Conservation (phyloP, 2,888 invertebrate genomes). For the Meloe dianella region DNA sequence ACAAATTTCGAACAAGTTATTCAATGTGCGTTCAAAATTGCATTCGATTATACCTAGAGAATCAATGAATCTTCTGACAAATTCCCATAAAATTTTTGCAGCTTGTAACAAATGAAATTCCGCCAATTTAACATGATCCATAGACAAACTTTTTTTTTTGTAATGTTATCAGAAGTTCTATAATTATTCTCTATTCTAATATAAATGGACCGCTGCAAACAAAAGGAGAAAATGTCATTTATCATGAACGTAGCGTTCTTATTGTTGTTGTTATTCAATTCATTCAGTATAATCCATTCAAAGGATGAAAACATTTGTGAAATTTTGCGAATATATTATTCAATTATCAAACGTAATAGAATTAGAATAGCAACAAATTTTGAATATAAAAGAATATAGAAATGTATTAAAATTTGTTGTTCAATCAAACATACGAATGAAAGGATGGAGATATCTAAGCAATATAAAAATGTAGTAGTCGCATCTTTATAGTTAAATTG, state of each 20-base stretch:
- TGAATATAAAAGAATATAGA: background rate
- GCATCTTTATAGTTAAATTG: conserved; percentile 25
- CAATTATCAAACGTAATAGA: background rate
- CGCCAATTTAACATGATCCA: background rate
- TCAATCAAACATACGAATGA: no score
- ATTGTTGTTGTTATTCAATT: background rate
- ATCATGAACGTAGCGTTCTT: background rate
- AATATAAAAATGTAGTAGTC: background rate
- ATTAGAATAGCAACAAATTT: no score
- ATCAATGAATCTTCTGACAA: background rate
- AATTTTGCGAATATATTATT: background rate
- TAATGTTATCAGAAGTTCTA: background rate
- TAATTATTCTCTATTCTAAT: background rate
- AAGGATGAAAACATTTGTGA: background rate
- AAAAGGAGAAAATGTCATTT: background rate
- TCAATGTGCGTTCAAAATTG: no score
- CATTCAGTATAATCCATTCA: background rate
- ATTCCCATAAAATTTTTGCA: background rate
- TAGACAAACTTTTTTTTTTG: background rate
- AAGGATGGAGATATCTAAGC: background rate
- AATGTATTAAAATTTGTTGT: background rate
- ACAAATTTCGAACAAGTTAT: no score
- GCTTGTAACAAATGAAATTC: background rate
- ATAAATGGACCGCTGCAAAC: background rate
- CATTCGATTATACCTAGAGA: no score